These are phyloP conservation scores for Etheostoma cragini DNA, from an alignment of 2,113 vertebrate genomes.

Conservation along the genomic window DNA sequence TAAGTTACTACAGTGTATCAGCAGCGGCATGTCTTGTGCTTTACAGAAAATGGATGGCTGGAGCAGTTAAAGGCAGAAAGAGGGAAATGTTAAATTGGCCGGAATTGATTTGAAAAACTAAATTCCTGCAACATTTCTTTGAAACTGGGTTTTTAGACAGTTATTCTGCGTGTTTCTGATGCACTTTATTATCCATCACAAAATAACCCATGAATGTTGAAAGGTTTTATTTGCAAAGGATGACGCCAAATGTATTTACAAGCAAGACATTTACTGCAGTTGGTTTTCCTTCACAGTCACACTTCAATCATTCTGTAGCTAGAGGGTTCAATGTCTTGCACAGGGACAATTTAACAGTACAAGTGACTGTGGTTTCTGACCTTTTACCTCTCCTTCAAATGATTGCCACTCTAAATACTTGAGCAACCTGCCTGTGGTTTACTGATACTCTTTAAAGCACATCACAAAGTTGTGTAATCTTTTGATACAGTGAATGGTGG, in stretches of 20 bases:
- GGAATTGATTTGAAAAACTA: conserved; percentile 49
- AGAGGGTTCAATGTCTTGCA: conserved; percentile 32
- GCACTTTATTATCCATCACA: conserved; percentile 21
- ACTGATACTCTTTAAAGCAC: conserved; percentile 29
- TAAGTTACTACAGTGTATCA: conserved; percentile 33
- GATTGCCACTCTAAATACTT: conserved; percentile 43
- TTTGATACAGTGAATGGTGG: conserved; percentile 41
- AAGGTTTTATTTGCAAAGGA: conserved; percentile 9
- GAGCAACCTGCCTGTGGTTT: conserved; percentile 36
- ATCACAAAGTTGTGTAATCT: conserved; percentile 13
- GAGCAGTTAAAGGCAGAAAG: conserved; percentile 33
- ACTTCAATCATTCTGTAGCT: conserved; percentile 33
- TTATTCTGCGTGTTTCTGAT: conserved; percentile 16
- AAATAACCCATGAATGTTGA: conserved; percentile 16
- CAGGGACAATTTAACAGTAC: conserved; percentile 50
- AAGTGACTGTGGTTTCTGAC: conserved; percentile 44
- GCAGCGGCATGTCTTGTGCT: conserved; percentile 5
- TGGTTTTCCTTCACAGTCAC: conserved; percentile 17
- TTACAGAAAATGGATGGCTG: conserved; percentile 46
- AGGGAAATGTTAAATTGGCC: conserved; percentile 49
- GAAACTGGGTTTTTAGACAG: conserved; percentile 24
- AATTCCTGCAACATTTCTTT: conserved; percentile 42
- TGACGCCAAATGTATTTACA: conserved; percentile 1
- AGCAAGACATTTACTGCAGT: conserved; percentile 33
- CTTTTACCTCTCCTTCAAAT: conserved; percentile 40